A percentile compares a stretch with the other conserved stretches of the same genome.
phyloP scores from a whole-genome alignment of 2,888 invertebrate genomes.

The Thelaira solivaga region DNA sequence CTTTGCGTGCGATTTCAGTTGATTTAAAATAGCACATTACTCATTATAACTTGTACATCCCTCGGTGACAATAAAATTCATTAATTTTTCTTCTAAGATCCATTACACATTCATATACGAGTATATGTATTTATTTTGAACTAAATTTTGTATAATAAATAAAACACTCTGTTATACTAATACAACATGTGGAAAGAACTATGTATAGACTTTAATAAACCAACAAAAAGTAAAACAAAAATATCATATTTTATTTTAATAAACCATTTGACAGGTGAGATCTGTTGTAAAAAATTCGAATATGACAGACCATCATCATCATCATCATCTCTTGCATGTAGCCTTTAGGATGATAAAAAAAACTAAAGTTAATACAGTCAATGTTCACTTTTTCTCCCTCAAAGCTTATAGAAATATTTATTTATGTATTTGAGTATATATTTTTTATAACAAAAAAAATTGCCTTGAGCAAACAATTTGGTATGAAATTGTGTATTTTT shows the following conservation, averaged over 20 bases:
- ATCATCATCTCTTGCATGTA: too few species aligned
- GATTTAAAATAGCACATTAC: too few species aligned
- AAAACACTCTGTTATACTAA: neutral
- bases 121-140: too few species aligned
- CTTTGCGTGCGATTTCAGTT: too few species aligned
- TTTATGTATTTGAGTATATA: neutral
- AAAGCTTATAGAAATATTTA: constrained; percentile 1
- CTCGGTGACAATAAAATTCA: too few species aligned
- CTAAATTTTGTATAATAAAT: too few species aligned
- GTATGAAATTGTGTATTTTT: neutral
- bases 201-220: neutral
- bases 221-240: neutral
- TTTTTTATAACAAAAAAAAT: neutral
- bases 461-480: constrained; percentile 13
- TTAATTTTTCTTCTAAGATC: too few species aligned
- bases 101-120: too few species aligned
- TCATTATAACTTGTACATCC: too few species aligned
- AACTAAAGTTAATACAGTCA: neutral
- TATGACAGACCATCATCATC: constrained; percentile 7
- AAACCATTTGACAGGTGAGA: constrained; percentile 40
- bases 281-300: constrained; percentile 10
- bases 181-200: neutral
- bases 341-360: too few species aligned
- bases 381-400: neutral
- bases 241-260: constrained; percentile 9